Evolutionary conservation across 2,797 vertebrate species (phyloP).

Genomic region (Rallus crepitans): DNA sequence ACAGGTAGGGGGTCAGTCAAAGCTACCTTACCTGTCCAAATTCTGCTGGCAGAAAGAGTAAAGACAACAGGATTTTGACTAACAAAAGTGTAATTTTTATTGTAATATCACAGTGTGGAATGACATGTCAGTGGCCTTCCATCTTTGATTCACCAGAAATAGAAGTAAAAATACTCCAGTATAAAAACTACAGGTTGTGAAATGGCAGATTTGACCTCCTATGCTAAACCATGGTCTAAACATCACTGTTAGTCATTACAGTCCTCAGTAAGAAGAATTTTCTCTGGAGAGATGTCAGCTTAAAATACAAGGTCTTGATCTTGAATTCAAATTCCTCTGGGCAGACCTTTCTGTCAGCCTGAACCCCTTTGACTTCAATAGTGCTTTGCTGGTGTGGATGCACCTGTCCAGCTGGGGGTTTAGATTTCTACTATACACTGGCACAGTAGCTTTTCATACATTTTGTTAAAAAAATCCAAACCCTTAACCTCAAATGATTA

Average conservation of each 20-base stretch:
- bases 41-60: background rate
- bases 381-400: background rate
- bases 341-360: background rate
- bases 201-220: background rate
- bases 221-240: background rate
- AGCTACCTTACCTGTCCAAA: background rate
- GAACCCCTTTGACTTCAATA: background rate
- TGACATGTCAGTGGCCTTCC: background rate
- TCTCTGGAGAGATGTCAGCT: background rate
- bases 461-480: background rate
- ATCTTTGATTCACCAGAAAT: background rate
- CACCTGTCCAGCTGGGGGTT: background rate
- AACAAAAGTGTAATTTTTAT: too few relatives aligned
- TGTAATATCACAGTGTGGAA: background rate
- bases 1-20: background rate
- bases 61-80: background rate
- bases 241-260: background rate
- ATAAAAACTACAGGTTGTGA: background rate
- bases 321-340: background rate
- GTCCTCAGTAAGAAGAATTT: background rate
- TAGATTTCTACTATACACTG: background rate
- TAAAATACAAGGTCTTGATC: constrained; percentile 12
- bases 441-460: background rate
- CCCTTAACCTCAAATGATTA: background rate
- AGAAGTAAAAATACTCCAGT: background rate